phyloP scores from a whole-genome alignment of 2,797 vertebrate genomes.

The Chaetodon trifasciatus region DNA sequence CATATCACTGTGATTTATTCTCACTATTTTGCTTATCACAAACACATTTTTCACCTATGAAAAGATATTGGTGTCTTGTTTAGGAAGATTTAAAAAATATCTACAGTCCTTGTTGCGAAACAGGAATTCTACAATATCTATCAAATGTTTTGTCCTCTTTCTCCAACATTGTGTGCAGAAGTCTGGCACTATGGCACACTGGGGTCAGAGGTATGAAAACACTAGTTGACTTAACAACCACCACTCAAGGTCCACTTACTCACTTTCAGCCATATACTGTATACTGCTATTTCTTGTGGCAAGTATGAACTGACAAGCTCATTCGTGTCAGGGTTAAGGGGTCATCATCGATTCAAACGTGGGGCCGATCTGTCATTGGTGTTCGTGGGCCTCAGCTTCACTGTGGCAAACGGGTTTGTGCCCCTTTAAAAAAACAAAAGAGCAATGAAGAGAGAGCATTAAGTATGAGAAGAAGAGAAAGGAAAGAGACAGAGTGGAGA shows the following conservation, averaged over 20 bases:
- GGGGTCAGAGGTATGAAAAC: neutral
- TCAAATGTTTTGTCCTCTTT: neutral
- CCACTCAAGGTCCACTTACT: neutral
- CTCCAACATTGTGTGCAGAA: neutral
- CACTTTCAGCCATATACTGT: neutral
- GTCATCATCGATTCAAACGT: constrained; percentile 55
- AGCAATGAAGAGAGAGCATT: neutral
- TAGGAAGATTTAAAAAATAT: neutral
- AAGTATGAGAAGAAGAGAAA: neutral
- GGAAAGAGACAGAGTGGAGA: neutral
- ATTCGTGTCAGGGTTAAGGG: neutral
- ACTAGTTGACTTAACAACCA: neutral
- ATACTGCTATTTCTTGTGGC: neutral
- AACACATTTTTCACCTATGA: neutral
- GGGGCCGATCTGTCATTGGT: constrained; percentile 94
- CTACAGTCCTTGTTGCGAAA: neutral
- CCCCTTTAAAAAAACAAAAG: constrained; percentile 83
- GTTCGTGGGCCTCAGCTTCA: constrained; percentile 93
- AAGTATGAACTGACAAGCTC: neutral
- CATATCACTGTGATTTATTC: constrained; percentile 12
- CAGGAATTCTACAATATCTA: neutral
- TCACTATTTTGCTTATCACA: constrained; percentile 21
- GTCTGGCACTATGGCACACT: neutral
- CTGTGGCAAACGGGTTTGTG: constrained; percentile 96
- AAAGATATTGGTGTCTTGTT: neutral